Evolutionary conservation across 2,888 invertebrate species (phyloP), one percentile per base, ranked within the genome.

Genomic region (Serrognathus titanus): DNA sequence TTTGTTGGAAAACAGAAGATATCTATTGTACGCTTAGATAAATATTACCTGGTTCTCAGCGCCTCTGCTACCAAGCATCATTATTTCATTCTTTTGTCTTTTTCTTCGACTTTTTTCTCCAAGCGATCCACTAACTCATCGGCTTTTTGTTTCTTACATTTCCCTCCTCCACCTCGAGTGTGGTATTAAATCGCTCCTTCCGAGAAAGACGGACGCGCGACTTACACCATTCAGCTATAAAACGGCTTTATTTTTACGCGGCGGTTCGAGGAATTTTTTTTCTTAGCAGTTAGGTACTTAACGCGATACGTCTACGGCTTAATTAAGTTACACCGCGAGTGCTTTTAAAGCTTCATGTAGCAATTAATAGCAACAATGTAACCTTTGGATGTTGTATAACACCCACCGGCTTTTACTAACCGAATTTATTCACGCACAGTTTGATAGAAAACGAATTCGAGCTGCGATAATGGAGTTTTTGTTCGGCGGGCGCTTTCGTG

Each of bases 1-100:
- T 72, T 66, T 69, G 69, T 69, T 71, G 66, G 62, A 67, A 69
- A 71, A 70, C 67, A 67, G 65, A 69, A 68, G 70, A 70, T 69
- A 70, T 69, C 71, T 70, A 72, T 72, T 73, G 73, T 73, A 66
- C 65, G 66, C 63, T 68, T 70, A 71, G 69, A 72, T 72, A 73
- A 72, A 72, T 73, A 73, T 72, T 71, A 65, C 67, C 68, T 48
- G 51, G 58, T 57, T 57, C 57, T 53, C 57, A 53, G 57, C 57
- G 57, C 49, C 57, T 53, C 53, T 45, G 57, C 57, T 57, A 57
- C 57, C 57, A 57, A 45, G 48, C 57, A 53, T 57, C 57, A 53
- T 57, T 57, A 53, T 57, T 57, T 57, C 57, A 57, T 49, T 50
- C 57, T 57, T 53, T 57, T 57, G 57, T 57, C 53, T 53, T 53